phyloP scores from a whole-genome alignment of 2,888 invertebrate genomes.

The Chloroclystis v-ata region DNA sequence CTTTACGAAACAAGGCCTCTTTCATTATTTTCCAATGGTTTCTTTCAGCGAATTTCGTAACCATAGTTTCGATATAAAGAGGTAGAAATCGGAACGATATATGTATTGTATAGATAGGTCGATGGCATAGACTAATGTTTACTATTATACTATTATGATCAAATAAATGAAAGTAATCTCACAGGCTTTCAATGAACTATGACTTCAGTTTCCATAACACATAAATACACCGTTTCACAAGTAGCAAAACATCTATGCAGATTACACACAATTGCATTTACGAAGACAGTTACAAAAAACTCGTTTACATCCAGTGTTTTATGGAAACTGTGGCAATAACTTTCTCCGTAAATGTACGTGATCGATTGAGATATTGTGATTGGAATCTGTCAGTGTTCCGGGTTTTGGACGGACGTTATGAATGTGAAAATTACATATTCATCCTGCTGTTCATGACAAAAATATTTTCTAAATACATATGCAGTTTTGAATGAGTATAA shows the following conservation, averaged over 20 bases:
- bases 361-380: conserved; percentile 24
- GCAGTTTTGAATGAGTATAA: no score
- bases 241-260: conserved; percentile 22
- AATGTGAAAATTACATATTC: no score
- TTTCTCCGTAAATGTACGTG: conserved; percentile 46
- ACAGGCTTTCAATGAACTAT: conserved; percentile 2
- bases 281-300: conserved; percentile 33
- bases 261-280: conserved; percentile 25
- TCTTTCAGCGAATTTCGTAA: no score
- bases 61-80: no score
- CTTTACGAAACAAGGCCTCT: no score
- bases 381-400: conserved; percentile 21
- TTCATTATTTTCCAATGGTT: no score
- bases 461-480: no score
- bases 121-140: no score
- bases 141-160: no score
- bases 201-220: conserved; percentile 12
- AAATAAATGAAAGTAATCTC: conserved; percentile 6
- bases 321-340: conserved; percentile 32
- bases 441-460: no score
- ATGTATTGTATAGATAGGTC: no score
- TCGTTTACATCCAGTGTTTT: conserved; percentile 31
- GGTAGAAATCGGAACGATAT: no score
- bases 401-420: conserved; percentile 3
- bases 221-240: conserved; percentile 13